These are phyloP conservation scores for Centrocercus urophasianus DNA, from an alignment of 2,113 vertebrate genomes.

Conservation along the genomic window DNA sequence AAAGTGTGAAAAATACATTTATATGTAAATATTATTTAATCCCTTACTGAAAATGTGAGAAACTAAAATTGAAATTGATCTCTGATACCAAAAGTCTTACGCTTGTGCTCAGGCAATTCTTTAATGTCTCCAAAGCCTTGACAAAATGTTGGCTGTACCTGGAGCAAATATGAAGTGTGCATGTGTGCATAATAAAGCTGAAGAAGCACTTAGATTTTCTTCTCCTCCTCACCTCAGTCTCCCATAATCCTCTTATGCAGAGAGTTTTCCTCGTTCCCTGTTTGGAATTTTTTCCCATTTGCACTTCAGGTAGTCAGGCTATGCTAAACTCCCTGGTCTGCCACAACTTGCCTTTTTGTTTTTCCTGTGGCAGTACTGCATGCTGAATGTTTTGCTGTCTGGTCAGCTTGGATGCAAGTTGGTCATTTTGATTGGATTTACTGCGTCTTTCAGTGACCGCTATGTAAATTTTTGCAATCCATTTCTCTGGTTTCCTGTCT, in stretches of 20 bases:
- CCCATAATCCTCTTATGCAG: background rate
- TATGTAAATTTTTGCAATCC: background rate
- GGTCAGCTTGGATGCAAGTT: background rate
- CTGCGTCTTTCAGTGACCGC: background rate
- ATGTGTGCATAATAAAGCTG: background rate
- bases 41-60: background rate
- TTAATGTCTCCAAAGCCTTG: background rate
- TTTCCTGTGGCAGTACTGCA: background rate
- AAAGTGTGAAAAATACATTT: background rate
- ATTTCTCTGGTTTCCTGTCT: background rate
- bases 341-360: background rate
- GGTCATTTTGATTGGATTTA: background rate
- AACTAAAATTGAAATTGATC: background rate
- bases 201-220: background rate
- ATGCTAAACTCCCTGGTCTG: background rate
- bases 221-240: background rate
- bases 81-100: background rate
- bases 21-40: background rate
- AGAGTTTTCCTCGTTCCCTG: background rate
- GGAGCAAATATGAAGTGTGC: background rate
- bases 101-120: background rate
- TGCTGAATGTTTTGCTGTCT: background rate
- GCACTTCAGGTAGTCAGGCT: background rate
- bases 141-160: background rate
- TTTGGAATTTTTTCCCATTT: background rate